A percentile compares a stretch with the other conserved stretches of the same genome.
Conservation (phyloP, 2,888 invertebrate genomes). For the Pterobdella sp. region DNA sequence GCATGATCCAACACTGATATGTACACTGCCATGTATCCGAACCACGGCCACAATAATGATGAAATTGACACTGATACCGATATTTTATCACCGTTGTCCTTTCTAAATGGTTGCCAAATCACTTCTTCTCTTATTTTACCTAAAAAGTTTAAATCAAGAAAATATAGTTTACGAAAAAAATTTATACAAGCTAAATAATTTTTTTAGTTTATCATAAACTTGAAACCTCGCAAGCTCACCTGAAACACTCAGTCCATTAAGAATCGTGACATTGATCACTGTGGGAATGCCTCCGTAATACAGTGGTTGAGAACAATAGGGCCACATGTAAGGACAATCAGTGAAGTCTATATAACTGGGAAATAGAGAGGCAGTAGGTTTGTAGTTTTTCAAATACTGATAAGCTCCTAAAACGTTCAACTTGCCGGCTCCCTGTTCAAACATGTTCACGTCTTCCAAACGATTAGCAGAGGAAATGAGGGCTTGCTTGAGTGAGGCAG, state of each 20-base stretch:
- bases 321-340: slow-evolving; percentile 97
- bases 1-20: slow-evolving; percentile 63
- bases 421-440: slow-evolving; percentile 93
- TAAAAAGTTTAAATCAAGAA: too few relatives aligned
- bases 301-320: slow-evolving; percentile 88
- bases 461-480: slow-evolving; percentile 80
- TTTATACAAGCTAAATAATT: too few relatives aligned
- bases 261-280: slow-evolving; percentile 83
- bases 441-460: slow-evolving; percentile 76
- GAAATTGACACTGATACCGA: slow-evolving; percentile 70
- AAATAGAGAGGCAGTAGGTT: slow-evolving; percentile 60
- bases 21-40: slow-evolving; percentile 81
- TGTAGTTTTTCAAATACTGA: slow-evolving; percentile 61
- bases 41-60: slow-evolving; percentile 87
- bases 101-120: slow-evolving; percentile 73
- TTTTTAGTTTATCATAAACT: too few relatives aligned
- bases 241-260: slow-evolving; percentile 63
- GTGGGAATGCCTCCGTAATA: slow-evolving; percentile 78
- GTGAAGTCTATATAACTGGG: slow-evolving; percentile 81
- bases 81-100: slow-evolving; percentile 69
- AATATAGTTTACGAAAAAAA: too few relatives aligned
- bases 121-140: slow-evolving; percentile 11
- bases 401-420: slow-evolving; percentile 81
- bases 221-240: too few relatives aligned
- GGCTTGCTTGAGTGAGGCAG: slow-evolving; percentile 90